These are phyloP conservation scores for Crotalus adamanteus DNA, from an alignment of 2,797 vertebrate species.

Conservation along the genomic window DNA sequence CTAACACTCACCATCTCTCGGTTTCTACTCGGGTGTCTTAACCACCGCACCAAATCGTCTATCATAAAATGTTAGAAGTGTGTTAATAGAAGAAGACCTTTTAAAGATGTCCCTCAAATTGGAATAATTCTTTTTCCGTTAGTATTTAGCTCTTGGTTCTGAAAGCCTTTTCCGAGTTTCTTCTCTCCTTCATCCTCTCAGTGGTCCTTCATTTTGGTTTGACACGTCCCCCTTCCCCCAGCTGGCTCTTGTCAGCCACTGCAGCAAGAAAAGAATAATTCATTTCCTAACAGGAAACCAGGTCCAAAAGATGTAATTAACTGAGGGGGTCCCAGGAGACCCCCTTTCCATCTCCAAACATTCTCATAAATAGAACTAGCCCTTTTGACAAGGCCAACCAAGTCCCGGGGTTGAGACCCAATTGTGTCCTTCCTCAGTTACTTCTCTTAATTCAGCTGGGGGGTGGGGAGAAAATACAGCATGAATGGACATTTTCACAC, in stretches of 20 bases:
- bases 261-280: slow-evolving; percentile 84
- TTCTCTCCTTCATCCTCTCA: slow-evolving; percentile 1
- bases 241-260: slow-evolving; percentile 76
- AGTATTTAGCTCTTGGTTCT: neutral
- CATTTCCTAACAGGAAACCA: slow-evolving; percentile 80
- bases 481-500: neutral
- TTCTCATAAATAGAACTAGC: slow-evolving; percentile 78
- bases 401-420: neutral
- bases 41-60: neutral
- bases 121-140: neutral
- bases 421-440: neutral
- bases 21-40: neutral
- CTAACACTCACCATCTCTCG: neutral
- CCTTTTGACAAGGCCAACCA: slow-evolving; percentile 67
- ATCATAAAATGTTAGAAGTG: neutral
- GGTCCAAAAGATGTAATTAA: slow-evolving; percentile 80
- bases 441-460: too few species aligned
- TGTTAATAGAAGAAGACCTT: neutral
- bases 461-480: neutral
- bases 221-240: slow-evolving; percentile 34
- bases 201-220: slow-evolving; percentile 64
- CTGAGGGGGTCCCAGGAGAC: slow-evolving; percentile 65
- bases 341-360: slow-evolving; percentile 75
- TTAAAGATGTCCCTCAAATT: too few species aligned
- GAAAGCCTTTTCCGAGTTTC: neutral